Conservation (phyloP, 1,140 invertebrate genomes). For the Platyscapa corneri region DNA sequence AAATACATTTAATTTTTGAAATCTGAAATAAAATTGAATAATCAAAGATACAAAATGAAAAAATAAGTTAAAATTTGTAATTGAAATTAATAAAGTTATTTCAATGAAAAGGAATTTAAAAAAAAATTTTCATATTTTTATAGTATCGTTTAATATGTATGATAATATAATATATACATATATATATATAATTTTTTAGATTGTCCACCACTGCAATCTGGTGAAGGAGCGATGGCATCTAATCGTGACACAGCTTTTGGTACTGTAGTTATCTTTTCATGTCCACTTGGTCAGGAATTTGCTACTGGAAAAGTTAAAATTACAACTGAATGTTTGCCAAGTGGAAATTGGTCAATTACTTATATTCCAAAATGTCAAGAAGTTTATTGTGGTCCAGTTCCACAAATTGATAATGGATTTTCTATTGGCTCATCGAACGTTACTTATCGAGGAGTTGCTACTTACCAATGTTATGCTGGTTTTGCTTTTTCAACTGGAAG, state of each 20-base stretch:
- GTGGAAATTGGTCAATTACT: slow-evolving; percentile 93
- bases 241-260: slow-evolving; percentile 94
- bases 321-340: slow-evolving; percentile 88
- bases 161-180: not conserved
- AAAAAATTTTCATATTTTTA: no score
- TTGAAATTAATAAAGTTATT: no score
- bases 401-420: slow-evolving; percentile 97
- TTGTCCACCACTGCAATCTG: slow-evolving; percentile 89
- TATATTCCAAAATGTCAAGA: slow-evolving; percentile 97
- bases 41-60: no score
- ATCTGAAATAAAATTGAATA: no score
- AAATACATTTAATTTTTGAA: not conserved
- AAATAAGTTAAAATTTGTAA: no score
- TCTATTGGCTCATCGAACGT: slow-evolving; percentile 96
- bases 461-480: slow-evolving; percentile 97
- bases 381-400: slow-evolving; percentile 97
- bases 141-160: not conserved
- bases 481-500: slow-evolving; percentile 93
- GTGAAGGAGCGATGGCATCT: slow-evolving; percentile 90
- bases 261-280: slow-evolving; percentile 91
- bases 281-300: slow-evolving; percentile 95
- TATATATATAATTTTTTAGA: slow-evolving; percentile 77
- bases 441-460: slow-evolving; percentile 92
- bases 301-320: slow-evolving; percentile 90
- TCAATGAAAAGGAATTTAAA: no score